A percentile compares a stretch with the other conserved stretches of the same genome.
These are phyloP conservation scores for Antigone vipio DNA, from an alignment of 2,113 vertebrate genomes.

Conservation along the genomic window DNA sequence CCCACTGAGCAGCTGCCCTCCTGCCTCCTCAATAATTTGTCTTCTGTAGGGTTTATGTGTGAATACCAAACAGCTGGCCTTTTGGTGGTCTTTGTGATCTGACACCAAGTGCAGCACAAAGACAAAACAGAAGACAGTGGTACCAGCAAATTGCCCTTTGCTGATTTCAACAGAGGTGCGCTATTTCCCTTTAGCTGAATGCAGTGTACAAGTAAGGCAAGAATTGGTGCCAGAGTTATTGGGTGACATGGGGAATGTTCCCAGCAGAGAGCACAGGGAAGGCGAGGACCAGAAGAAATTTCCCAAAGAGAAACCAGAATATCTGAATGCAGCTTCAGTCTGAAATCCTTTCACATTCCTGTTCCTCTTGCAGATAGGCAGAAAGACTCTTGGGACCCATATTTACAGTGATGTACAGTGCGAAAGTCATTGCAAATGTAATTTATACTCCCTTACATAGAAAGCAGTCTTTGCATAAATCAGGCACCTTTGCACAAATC, in stretches of 20 bases:
- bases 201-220: background rate
- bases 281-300: background rate
- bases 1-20: background rate
- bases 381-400: background rate
- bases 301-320: background rate
- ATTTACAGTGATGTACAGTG: background rate
- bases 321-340: background rate
- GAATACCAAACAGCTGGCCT: background rate
- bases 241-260: background rate
- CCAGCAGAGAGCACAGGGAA: background rate
- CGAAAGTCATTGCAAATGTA: background rate
- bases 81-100: background rate
- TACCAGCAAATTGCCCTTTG: background rate
- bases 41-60: background rate
- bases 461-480: background rate
- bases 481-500: background rate
- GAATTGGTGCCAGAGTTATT: background rate
- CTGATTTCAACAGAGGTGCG: background rate
- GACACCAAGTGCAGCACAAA: background rate
- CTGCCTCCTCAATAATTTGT: background rate
- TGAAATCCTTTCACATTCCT: background rate
- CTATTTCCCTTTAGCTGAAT: background rate
- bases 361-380: background rate
- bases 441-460: background rate
- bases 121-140: background rate